phyloP scores from a whole-genome alignment of 2,888 invertebrate species.

The Sphinx pinastri region DNA sequence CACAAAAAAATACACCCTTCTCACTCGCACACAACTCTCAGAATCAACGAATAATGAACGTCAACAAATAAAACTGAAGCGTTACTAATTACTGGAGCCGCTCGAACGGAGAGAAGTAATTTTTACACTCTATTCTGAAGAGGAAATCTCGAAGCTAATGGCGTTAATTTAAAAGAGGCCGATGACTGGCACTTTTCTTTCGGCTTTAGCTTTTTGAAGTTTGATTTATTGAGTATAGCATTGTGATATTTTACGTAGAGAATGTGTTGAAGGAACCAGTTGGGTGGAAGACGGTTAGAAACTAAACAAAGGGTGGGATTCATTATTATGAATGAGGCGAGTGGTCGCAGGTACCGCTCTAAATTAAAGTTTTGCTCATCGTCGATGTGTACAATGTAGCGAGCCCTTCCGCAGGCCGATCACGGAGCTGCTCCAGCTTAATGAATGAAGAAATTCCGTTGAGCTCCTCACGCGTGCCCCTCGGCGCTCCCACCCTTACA shows the following conservation, averaged over 20 bases:
- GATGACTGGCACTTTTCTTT: slow-evolving; percentile 81
- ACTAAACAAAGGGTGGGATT: slow-evolving; percentile 73
- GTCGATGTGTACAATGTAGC: slow-evolving; percentile 66
- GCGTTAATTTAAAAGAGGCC: slow-evolving; percentile 82
- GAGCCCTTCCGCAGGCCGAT: slow-evolving; percentile 68
- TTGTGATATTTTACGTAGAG: not conserved
- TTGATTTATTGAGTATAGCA: slow-evolving; percentile 69
- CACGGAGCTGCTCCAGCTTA: slow-evolving; percentile 72
- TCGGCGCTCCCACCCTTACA: slow-evolving; percentile 56
- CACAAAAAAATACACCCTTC: slow-evolving; percentile 53
- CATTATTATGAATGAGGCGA: slow-evolving; percentile 67
- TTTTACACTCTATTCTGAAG: slow-evolving; percentile 80
- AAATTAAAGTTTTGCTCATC: slow-evolving; percentile 80
- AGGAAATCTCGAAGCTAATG: slow-evolving; percentile 81
- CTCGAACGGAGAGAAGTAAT: slow-evolving; percentile 80
- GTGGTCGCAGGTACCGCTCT: slow-evolving; percentile 69
- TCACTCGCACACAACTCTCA: slow-evolving; percentile 58
- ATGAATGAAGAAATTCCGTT: slow-evolving; percentile 80
- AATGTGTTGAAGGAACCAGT: not conserved
- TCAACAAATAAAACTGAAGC: slow-evolving; percentile 84
- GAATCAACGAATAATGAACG: slow-evolving; percentile 82
- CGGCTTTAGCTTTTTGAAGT: slow-evolving; percentile 63
- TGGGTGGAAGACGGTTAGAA: slow-evolving; percentile 41
- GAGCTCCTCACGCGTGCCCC: slow-evolving; percentile 65
- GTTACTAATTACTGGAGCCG: slow-evolving; percentile 82